Evolutionary conservation across 1,140 invertebrate genomes (phyloP).

Genomic region (Grapholita molesta): DNA sequence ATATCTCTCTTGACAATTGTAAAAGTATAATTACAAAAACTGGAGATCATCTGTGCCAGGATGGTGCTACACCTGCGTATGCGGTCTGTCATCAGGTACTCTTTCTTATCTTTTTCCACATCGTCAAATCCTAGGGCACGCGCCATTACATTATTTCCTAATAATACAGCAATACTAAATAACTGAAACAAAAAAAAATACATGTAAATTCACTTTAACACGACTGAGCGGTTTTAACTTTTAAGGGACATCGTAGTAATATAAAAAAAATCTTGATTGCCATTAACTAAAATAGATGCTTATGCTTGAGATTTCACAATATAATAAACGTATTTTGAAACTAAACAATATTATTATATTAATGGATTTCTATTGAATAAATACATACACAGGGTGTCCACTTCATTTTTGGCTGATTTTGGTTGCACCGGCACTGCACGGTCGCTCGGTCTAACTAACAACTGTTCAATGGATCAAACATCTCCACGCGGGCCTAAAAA

Average conservation of each 20-base stretch:
- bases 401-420: constrained; percentile 39
- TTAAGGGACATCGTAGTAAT: too few species aligned
- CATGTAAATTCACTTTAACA: background rate
- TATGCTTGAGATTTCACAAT: too few species aligned
- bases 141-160: constrained; percentile 31
- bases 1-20: constrained; percentile 66
- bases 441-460: constrained; percentile 38
- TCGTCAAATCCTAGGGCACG: constrained; percentile 28
- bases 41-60: constrained; percentile 51
- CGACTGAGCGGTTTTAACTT: too few species aligned
- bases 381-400: constrained; percentile 50
- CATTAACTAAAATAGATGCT: too few species aligned
- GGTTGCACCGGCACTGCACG: constrained; percentile 23
- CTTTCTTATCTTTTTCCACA: background rate
- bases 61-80: constrained; percentile 54
- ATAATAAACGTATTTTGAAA: constrained; percentile 15
- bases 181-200: constrained; percentile 32
- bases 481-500: constrained; percentile 49
- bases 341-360: too few species aligned
- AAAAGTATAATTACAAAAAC: constrained; percentile 56
- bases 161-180: constrained; percentile 42
- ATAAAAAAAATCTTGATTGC: too few species aligned
- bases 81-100: constrained; percentile 47
- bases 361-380: too few species aligned
- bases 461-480: constrained; percentile 55